phyloP scores from a whole-genome alignment of 2,113 vertebrate genomes.

The Tenrec ecaudatus region DNA sequence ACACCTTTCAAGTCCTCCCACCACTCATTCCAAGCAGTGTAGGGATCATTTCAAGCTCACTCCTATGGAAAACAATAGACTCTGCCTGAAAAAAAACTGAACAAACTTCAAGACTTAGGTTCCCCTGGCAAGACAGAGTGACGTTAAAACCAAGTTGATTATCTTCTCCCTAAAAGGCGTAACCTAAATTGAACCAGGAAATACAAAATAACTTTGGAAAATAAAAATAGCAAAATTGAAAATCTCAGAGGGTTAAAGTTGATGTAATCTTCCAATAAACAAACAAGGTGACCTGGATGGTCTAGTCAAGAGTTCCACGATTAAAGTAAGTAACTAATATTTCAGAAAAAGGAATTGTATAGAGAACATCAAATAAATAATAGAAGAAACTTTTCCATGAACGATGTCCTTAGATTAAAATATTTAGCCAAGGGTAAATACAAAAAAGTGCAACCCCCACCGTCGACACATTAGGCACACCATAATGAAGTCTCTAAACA shows the following conservation, averaged over 20 bases:
- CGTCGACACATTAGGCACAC: background rate
- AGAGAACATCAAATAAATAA: constrained; percentile 1
- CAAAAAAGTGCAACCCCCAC: background rate
- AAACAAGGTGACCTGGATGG: background rate
- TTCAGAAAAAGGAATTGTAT: background rate
- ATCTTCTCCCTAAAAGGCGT: background rate
- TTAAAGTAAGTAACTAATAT: constrained; percentile 10
- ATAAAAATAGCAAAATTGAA: background rate
- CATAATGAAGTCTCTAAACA: background rate
- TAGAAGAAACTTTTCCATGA: background rate
- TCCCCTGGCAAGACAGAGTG: background rate
- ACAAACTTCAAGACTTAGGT: background rate
- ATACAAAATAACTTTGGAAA: background rate
- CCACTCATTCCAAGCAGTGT: no score
- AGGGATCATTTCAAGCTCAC: no score
- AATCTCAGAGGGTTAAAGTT: background rate
- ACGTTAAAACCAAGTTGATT: background rate
- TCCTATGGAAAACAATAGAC: no score
- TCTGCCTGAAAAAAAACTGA: background rate
- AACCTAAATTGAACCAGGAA: background rate
- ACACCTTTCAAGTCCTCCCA: no score
- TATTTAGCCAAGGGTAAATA: background rate
- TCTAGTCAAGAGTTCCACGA: background rate
- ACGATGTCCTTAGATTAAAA: background rate
- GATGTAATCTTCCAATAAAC: background rate